Evolutionary conservation across 2,888 invertebrate species (phyloP).

Genomic region (Melikaiella ostensackeni): DNA sequence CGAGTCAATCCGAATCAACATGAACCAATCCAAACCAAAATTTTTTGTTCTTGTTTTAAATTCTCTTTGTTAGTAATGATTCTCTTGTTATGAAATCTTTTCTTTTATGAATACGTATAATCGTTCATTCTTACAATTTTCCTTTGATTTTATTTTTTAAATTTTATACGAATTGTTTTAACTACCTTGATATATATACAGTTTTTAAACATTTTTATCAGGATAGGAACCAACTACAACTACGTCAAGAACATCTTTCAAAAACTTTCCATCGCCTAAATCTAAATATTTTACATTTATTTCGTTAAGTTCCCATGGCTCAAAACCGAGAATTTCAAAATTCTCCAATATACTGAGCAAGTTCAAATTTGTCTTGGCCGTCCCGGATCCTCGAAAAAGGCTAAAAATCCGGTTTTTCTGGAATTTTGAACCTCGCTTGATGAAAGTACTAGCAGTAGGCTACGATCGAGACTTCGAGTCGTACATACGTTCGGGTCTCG

Average conservation of each 20-base stretch:
- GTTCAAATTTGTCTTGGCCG: not conserved
- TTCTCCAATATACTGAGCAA: not conserved
- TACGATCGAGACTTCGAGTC: no score
- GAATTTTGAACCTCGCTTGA: constrained; percentile 1
- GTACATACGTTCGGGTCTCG: constrained; percentile 29
- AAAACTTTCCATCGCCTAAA: not conserved
- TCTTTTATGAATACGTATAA: no score
- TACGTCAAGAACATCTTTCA: not conserved
- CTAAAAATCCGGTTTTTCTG: constrained; percentile 6
- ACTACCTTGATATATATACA: no score
- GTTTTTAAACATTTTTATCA: not conserved
- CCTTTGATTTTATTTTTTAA: no score
- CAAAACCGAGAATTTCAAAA: not conserved
- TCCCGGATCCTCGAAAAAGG: constrained; percentile 7
- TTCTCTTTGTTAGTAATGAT: no score
- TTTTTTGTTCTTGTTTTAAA: no score
- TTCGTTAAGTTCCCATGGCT: not conserved
- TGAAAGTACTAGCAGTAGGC: not conserved
- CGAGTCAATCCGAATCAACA: no score
- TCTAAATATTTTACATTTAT: not conserved
- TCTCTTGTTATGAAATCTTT: no score
- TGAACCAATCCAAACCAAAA: no score
- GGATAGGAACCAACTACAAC: not conserved
- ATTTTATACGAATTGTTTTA: no score
- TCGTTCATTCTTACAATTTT: no score